Evolutionary conservation across 2,113 vertebrate genomes (phyloP), one percentile per base, ranked within the genome.

Genomic region (Murina feae): DNA sequence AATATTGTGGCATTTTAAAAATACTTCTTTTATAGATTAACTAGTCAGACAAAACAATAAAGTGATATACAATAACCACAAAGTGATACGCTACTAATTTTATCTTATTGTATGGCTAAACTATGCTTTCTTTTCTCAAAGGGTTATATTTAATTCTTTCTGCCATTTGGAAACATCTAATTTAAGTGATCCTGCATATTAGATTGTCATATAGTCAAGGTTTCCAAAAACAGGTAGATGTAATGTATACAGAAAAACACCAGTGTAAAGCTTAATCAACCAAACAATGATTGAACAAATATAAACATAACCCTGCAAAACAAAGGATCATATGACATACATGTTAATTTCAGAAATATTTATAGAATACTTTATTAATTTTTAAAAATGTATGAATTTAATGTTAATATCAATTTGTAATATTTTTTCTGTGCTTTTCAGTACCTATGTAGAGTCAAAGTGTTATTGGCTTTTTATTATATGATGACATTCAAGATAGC

Each of bases 1-100:
- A 80, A 14, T 75, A 28, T 89, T 93, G 94, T 89, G 30, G 1
- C 75, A n/a, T 18, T 93, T 97, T 96, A 75, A 58, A 93, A 93
- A 87, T 90, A 74, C 76, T 94, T 93, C 37, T 51, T 0, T 55
- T 82, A 12, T 3, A 9, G 10, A 18, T 25, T 90, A 94, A 94
- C 60, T 1, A 20, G 4, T 49, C 51, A 68, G 68, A 53, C 5
- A 75, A 47, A 82, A 28, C 63, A 93, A 14, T 8, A 63, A 71
- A 96, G 55, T 93, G 18, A 63, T 13, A 47, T 10, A 86, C 11
- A 75, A 47, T 93, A 93, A 91, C 6, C 13, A 9, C 13, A 9
- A 74, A 90, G 14, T 76, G 25, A 37, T 78, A 8, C 2, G 39
- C 65, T 89, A 37, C 44, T 84, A 88, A 49, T 86, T 80, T 42